phyloP scores from a whole-genome alignment of 2,797 vertebrate species.

The Gymnothorax javanicus region DNA sequence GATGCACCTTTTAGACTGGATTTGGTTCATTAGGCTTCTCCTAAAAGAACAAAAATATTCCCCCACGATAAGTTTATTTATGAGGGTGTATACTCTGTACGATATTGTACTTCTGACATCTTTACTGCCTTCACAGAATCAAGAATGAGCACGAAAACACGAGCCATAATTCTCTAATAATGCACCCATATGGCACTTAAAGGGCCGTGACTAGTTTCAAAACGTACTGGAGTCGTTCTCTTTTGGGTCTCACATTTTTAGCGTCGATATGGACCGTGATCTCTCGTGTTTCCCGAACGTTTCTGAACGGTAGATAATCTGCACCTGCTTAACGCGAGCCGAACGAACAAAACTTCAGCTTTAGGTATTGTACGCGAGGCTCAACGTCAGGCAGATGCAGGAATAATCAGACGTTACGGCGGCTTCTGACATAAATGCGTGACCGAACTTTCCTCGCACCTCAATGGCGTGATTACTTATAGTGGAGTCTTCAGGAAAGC shows the following conservation, averaged over 20 bases:
- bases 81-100: background rate
- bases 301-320: conserved; percentile 71
- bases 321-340: conserved; percentile 99
- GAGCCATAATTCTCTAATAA: background rate
- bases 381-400: conserved; percentile 94
- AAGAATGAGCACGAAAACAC: background rate
- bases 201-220: background rate
- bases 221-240: background rate
- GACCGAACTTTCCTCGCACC: background rate
- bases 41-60: no score
- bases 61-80: no score
- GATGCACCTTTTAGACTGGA: no score
- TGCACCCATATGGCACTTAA: background rate
- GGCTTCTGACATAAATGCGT: background rate
- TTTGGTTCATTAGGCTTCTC: no score
- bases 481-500: background rate
- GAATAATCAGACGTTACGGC: conserved; percentile 41
- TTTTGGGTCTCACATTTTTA: background rate
- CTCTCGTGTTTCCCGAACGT: background rate
- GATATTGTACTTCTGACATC: background rate
- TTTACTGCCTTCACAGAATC: background rate
- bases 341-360: conserved; percentile 99
- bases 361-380: conserved; percentile 99
- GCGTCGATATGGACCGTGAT: background rate
- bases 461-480: no score